These are phyloP conservation scores for Phocoena phocoena DNA, from an alignment of 2,113 vertebrate genomes.

Conservation along the genomic window DNA sequence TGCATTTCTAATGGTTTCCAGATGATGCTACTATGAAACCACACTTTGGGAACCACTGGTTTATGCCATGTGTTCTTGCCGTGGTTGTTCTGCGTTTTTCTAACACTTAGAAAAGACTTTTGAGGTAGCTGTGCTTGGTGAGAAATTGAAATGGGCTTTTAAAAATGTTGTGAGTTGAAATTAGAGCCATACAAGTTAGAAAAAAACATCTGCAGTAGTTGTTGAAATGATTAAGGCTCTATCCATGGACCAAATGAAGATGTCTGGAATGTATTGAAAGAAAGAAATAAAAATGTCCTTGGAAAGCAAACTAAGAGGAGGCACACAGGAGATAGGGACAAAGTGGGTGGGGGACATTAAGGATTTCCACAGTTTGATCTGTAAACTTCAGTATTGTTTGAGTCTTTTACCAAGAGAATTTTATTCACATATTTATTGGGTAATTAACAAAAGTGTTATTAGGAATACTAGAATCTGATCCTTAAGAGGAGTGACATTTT, in stretches of 20 bases:
- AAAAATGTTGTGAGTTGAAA: background rate
- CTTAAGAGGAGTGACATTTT: too few relatives aligned
- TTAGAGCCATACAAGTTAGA: background rate
- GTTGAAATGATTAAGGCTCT: background rate
- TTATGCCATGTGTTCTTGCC: background rate
- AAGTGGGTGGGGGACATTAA: background rate
- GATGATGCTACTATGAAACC: background rate
- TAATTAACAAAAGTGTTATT: too few relatives aligned
- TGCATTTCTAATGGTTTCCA: background rate
- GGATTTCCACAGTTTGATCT: background rate
- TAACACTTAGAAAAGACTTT: background rate
- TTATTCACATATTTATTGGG: too few relatives aligned
- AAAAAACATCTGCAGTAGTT: background rate
- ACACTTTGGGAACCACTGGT: background rate
- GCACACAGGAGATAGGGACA: background rate
- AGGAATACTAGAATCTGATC: too few relatives aligned
- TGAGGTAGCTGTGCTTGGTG: background rate
- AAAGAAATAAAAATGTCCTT: background rate
- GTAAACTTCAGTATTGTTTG: too few relatives aligned
- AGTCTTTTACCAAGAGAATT: too few relatives aligned
- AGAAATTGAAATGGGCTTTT: background rate
- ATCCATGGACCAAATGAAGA: background rate
- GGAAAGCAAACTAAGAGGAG: background rate
- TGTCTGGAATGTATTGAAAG: background rate
- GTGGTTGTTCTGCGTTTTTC: background rate